Base-by-base conservation (phyloP, 2,797 vertebrate genomes). In the Heterohyrax brucei region DNA sequence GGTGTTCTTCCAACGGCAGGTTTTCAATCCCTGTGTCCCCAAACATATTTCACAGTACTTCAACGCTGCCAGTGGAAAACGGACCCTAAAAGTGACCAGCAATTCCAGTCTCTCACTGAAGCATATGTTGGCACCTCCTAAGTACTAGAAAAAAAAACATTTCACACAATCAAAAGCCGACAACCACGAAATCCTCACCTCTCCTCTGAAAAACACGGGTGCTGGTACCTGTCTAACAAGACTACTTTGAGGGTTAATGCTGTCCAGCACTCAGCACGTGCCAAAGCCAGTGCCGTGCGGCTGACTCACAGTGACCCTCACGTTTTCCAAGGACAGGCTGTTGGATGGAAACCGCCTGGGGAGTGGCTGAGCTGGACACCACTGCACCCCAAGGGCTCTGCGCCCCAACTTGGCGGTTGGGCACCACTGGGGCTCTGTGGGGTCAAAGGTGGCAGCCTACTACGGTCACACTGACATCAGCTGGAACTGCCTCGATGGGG, bases 81-180 rank as follows among this genome's bases (percentile, higher is more conserved):
- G n/a, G 39, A 75, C 82, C 66, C 28, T 30, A 73, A 81, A 89
- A 70, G 62, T 24, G 61, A 64, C 7, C 68, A 80, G 66, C 53
- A 53, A 56, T 88, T 94, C 24, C 14, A 70, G 50, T 53, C 48
- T 3, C 84, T 12, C 39, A 79, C 12, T 59, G 48, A 91, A 89
- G 53, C 91, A 28, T 62, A 72, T 22, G 28, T 16, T 7, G 89
- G 62, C 21, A 64, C 26, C 85, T 78, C 21, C 28, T 59, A 90
- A 53, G 39, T 39, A 39, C 39, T 33, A 28, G 66, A 39, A 64
- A 44, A 46, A 59, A 81, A 14, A 24, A 62, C 4, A 79, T 59
- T 30, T 33, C 73, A 85, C 56, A 2, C 10, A 88, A 76, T 56
- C 88, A 93, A 88, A 93, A 93, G 33, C n/a, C 91, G 95, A 91